These are phyloP conservation scores for Halichoerus grypus DNA, from an alignment of 2,113 vertebrate species.

Conservation along the genomic window DNA sequence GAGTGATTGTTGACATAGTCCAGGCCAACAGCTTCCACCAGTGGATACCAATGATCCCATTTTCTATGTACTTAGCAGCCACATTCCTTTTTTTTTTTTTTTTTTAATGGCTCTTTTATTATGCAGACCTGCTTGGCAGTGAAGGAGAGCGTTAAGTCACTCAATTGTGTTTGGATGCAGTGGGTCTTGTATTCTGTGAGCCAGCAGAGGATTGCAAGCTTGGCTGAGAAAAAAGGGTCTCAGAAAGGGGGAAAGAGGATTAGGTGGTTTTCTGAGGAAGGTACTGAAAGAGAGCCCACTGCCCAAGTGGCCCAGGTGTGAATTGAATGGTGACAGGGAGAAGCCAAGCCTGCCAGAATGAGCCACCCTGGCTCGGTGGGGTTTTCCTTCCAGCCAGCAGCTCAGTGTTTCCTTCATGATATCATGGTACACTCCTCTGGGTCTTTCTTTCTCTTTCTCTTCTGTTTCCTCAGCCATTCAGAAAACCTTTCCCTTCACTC, in stretches of 20 bases:
- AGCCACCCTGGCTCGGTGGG: fast-evolving
- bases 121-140: not conserved
- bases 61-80: not conserved
- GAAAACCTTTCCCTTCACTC: not conserved
- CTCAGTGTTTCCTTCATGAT: not conserved
- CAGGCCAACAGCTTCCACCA: not conserved
- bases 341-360: not conserved
- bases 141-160: slow-evolving; percentile 27
- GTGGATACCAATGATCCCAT: not conserved
- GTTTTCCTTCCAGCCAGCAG: not conserved
- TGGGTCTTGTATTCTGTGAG: not conserved
- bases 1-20: not conserved
- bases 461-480: not conserved
- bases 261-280: not conserved
- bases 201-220: not conserved
- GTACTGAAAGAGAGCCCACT: not conserved
- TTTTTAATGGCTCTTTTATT: not conserved
- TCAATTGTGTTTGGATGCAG: slow-evolving; percentile 31
- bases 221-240: not conserved
- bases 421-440: fast-evolving
- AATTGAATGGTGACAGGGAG: fast-evolving
- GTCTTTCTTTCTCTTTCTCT: not conserved
- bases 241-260: not conserved
- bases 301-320: not conserved
- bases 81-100: not conserved